These are phyloP conservation scores for Gymnothorax reevesii DNA, from an alignment of 2,797 vertebrate species.

Conservation along the genomic window DNA sequence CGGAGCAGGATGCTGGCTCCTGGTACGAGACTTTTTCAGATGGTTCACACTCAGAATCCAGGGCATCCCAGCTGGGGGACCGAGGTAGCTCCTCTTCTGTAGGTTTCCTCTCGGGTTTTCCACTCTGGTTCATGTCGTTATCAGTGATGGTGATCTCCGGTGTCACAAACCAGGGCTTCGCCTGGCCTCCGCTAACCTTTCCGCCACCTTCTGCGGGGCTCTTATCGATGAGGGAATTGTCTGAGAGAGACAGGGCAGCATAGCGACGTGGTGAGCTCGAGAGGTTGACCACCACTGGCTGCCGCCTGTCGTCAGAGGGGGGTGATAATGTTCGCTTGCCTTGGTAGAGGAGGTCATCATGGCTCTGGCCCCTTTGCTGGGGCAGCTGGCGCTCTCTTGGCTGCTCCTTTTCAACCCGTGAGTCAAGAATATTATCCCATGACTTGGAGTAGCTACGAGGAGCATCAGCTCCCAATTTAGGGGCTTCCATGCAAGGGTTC, in stretches of 20 bases:
- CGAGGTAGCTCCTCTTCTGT: constrained; percentile 46
- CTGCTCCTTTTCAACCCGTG: constrained; percentile 79
- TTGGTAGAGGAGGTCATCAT: constrained; percentile 86
- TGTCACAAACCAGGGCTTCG: constrained; percentile 90
- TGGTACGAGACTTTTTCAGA: constrained; percentile 56
- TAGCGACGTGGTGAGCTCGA: constrained; percentile 96
- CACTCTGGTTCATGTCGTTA: constrained; percentile 84
- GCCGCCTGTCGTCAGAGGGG: constrained; percentile 76
- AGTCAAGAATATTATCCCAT: constrained; percentile 94
- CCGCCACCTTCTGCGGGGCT: constrained; percentile 75
- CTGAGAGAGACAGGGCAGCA: constrained; percentile 92
- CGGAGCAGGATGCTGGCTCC: constrained; percentile 58
- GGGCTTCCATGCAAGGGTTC: constrained; percentile 78
- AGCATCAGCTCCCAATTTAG: constrained; percentile 78
- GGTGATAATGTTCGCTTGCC: constrained; percentile 74
- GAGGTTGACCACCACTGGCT: constrained; percentile 91
- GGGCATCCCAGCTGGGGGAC: constrained; percentile 82
- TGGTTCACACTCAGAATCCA: constrained; percentile 69
- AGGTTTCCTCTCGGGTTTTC: not conserved
- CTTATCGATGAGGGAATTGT: constrained; percentile 91
- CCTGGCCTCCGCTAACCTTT: constrained; percentile 53
- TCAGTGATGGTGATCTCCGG: constrained; percentile 98
- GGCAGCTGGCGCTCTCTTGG: constrained; percentile 43
- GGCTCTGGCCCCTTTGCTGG: constrained; percentile 80
- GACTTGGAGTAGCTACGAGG: constrained; percentile 87